Evolutionary conservation across 2,113 vertebrate species (phyloP).

Genomic region (Gymnocephalus cernua): DNA sequence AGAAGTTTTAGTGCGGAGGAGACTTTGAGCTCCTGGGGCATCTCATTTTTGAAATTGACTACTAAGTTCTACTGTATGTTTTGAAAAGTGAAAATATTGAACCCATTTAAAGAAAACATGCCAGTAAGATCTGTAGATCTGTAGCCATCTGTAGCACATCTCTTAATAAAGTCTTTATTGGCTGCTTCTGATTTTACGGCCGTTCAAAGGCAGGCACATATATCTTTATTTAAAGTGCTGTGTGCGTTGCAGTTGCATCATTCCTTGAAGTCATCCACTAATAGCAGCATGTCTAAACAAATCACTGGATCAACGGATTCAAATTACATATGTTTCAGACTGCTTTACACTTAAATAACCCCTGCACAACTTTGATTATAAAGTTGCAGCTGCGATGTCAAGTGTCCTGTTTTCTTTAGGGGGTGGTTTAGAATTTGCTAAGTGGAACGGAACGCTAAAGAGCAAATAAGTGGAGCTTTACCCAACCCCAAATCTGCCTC

Average conservation of each 20-base stretch:
- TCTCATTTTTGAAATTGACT: slow-evolving; percentile 26
- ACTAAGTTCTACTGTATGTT: slow-evolving; percentile 19
- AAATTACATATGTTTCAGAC: slow-evolving; percentile 53
- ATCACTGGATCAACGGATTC: slow-evolving; percentile 50
- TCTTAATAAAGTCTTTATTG: slow-evolving; percentile 35
- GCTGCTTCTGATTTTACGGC: slow-evolving; percentile 26
- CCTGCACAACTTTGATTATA: slow-evolving; percentile 56
- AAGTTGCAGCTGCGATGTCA: slow-evolving; percentile 52
- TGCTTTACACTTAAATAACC: slow-evolving; percentile 58
- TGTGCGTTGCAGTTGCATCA: slow-evolving; percentile 41
- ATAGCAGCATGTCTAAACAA: slow-evolving; percentile 53
- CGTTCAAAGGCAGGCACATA: slow-evolving; percentile 1
- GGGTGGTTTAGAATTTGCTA: slow-evolving; percentile 51
- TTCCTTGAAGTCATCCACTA: slow-evolving; percentile 45
- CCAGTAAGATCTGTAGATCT: slow-evolving; percentile 21
- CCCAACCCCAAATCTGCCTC: slow-evolving; percentile 68
- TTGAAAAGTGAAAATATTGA: slow-evolving; percentile 12
- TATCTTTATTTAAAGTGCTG: slow-evolving; percentile 40
- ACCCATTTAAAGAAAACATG: background rate
- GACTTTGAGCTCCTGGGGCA: slow-evolving; percentile 16
- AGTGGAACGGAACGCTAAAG: slow-evolving; percentile 67
- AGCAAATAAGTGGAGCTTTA: slow-evolving; percentile 70
- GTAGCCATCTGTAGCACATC: background rate
- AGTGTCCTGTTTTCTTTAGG: slow-evolving; percentile 57
- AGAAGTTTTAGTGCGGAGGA: slow-evolving; percentile 14